Percentiles rank a stretch among this genome's conserved stretches.
Conservation (phyloP, 2,888 invertebrate species). For the Ptilodon capucinus region DNA sequence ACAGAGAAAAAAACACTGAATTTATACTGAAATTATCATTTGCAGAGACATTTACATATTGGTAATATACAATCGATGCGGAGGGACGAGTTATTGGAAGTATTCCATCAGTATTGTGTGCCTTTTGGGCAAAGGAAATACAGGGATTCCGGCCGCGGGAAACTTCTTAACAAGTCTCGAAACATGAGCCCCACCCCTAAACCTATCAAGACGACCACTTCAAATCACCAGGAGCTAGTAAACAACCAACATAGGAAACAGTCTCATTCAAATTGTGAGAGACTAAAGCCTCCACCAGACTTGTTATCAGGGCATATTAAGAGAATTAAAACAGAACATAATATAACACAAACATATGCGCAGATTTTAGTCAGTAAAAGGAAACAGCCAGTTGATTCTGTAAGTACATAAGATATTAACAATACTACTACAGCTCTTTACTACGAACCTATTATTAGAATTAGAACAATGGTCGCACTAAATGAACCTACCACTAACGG, state of each 20-base stretch:
- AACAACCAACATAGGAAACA: slow-evolving; percentile 31
- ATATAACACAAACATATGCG: slow-evolving; percentile 2
- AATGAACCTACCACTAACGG: slow-evolving; percentile 16
- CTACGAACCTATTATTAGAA: slow-evolving; percentile 35
- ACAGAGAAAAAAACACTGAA: slow-evolving; percentile 6
- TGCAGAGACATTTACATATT: slow-evolving; percentile 65
- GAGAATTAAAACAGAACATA: slow-evolving; percentile 62
- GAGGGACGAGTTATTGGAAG: slow-evolving; percentile 62
- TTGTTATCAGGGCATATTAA: slow-evolving; percentile 64
- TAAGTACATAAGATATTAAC: slow-evolving; percentile 43
- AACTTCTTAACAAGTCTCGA: slow-evolving; percentile 60
- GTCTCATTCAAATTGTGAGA: slow-evolving; percentile 37
- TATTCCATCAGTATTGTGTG: slow-evolving; percentile 73
- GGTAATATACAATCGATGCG: slow-evolving; percentile 52
- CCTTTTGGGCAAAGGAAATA: slow-evolving; percentile 73
- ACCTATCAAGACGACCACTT: slow-evolving; percentile 33
- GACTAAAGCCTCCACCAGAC: slow-evolving; percentile 66
- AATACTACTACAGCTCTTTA: slow-evolving; percentile 14
- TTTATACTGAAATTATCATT: slow-evolving; percentile 21
- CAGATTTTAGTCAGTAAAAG: slow-evolving; percentile 51
- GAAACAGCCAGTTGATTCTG: slow-evolving; percentile 59
- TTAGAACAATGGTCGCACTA: slow-evolving; percentile 36
- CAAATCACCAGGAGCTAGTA: slow-evolving; percentile 5
- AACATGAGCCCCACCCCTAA: slow-evolving; percentile 50
- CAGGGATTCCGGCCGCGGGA: slow-evolving; percentile 68